Conservation (phyloP, 2,797 vertebrate genomes). For the Chaunax sp. region DNA sequence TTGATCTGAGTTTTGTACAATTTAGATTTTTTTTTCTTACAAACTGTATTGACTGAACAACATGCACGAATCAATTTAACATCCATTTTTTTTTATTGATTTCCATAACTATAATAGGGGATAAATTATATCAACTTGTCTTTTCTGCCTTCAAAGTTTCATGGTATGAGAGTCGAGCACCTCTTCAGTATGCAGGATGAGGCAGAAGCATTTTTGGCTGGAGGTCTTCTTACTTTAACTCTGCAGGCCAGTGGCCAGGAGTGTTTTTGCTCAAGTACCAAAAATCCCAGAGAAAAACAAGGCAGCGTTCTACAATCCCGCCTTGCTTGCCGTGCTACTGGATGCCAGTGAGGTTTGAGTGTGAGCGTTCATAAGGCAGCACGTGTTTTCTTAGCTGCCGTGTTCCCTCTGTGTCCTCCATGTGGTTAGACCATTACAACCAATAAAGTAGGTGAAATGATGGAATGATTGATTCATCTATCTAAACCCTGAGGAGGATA, state of each 20-base stretch:
- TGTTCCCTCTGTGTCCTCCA: constrained; percentile 53
- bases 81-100: too few species aligned
- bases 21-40: too few species aligned
- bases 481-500: constrained; percentile 17
- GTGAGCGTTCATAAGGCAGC: constrained; percentile 62
- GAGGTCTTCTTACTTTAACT: constrained; percentile 13
- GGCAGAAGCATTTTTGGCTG: constrained; percentile 31
- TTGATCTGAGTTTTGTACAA: too few species aligned
- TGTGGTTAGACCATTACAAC: constrained; percentile 58
- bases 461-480: constrained; percentile 51
- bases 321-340: constrained; percentile 36
- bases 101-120: too few species aligned
- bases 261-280: constrained; percentile 51
- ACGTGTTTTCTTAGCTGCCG: constrained; percentile 64
- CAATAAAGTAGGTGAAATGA: constrained; percentile 38
- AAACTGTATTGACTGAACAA: too few species aligned
- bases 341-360: constrained; percentile 56
- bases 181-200: constrained; percentile 23
- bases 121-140: too few species aligned
- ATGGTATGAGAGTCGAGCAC: background rate
- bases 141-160: too few species aligned
- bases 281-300: constrained; percentile 67
- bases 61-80: too few species aligned
- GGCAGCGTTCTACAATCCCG: constrained; percentile 53
- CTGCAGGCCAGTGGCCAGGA: constrained; percentile 38